phyloP scores from a whole-genome alignment of 2,113 vertebrate species.

The Lepus timidus region DNA sequence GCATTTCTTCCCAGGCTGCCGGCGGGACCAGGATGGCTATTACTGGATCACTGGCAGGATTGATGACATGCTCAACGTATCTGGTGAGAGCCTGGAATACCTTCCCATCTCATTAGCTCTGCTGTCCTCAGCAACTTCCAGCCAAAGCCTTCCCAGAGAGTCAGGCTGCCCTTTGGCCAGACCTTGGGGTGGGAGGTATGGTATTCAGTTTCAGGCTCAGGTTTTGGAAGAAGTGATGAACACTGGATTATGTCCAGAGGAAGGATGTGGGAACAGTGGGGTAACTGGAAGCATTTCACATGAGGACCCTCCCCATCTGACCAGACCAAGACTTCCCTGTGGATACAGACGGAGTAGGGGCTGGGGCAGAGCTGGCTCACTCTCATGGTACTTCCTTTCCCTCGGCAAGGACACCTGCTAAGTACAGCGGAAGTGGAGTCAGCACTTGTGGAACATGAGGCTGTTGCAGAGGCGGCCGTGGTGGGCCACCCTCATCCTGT shows the following conservation, averaged over 20 bases:
- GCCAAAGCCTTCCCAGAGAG: neutral
- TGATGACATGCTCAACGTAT: conserved; percentile 99
- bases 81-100: conserved; percentile 89
- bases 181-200: neutral
- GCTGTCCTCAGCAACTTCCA: conserved; percentile 1
- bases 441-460: conserved; percentile 92
- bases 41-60: conserved; percentile 99
- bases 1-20: conserved; percentile 90
- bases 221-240: conserved; percentile 41
- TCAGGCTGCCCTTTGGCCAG: conserved; percentile 7
- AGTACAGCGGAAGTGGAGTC: conserved; percentile 98
- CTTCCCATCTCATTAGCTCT: conserved; percentile 8
- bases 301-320: neutral
- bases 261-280: neutral
- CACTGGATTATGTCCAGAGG: neutral
- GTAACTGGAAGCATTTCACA: neutral
- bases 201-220: conserved; percentile 12
- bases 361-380: neutral
- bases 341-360: neutral
- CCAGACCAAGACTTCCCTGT: neutral
- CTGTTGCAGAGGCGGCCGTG: conserved; percentile 94
- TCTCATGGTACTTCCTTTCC: conserved; percentile 53
- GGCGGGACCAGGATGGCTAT: conserved; percentile 96
- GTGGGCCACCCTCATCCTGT: conserved; percentile 95
- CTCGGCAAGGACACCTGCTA: conserved; percentile 93